Percentiles rank a stretch among this genome's conserved stretches.
These are phyloP conservation scores for Alauda arvensis DNA, from an alignment of 2,797 vertebrate genomes.

Conservation along the genomic window DNA sequence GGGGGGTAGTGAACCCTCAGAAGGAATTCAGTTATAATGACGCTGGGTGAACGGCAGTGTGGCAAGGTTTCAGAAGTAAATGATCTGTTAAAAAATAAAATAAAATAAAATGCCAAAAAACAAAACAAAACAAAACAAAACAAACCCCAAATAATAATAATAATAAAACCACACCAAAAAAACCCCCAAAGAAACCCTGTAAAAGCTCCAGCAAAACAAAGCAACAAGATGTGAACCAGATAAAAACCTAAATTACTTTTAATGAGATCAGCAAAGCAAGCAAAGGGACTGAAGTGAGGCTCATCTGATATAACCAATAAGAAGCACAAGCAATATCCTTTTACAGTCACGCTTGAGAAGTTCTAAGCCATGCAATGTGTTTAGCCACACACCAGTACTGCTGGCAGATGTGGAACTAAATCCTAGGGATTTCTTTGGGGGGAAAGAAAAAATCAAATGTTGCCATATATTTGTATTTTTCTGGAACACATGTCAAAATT, in stretches of 20 bases:
- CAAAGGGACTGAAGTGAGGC: not conserved
- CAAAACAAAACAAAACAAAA: not conserved
- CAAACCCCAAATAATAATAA: no score
- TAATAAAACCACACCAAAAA: not conserved
- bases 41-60: rapidly evolving
- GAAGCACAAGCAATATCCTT: not conserved
- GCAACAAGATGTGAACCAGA: not conserved
- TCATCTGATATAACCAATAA: conserved; percentile 7
- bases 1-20: not conserved
- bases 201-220: not conserved
- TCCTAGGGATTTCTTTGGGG: not conserved
- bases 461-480: not conserved
- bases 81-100: not conserved
- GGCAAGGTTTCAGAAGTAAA: conserved; percentile 8
- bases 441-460: not conserved
- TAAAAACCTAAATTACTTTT: conserved; percentile 36
- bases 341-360: not conserved
- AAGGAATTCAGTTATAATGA: conserved; percentile 20
- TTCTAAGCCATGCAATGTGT: not conserved
- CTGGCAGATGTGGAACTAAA: conserved; percentile 10
- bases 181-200: not conserved
- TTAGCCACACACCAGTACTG: not conserved
- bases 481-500: not conserved
- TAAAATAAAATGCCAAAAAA: not conserved
- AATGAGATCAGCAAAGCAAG: conserved; percentile 28